Percentiles rank a stretch among this genome's conserved stretches.
Evolutionary conservation across 2,797 vertebrate genomes (phyloP).

Genomic region (Esox lucius): DNA sequence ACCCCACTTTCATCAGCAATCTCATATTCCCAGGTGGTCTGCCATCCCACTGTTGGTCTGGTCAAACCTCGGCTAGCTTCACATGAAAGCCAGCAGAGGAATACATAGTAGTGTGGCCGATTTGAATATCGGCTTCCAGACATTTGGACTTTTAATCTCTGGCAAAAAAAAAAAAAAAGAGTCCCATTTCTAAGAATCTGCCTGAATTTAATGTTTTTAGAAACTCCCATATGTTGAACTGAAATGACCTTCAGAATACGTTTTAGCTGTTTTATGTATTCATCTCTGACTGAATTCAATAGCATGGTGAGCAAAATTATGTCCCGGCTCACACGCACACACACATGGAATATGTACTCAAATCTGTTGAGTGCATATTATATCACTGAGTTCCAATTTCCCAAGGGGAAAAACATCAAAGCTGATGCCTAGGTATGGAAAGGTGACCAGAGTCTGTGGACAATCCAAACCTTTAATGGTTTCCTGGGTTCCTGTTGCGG

Average conservation of each 20-base stretch:
- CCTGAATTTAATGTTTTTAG: not conserved
- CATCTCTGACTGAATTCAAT: no score
- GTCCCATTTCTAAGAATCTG: not conserved
- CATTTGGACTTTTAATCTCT: not conserved
- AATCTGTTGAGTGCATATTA: not conserved
- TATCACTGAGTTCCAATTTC: not conserved
- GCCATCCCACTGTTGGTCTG: not conserved
- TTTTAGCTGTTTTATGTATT: no score
- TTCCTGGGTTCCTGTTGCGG: not conserved
- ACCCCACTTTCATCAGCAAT: not conserved
- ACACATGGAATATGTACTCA: not conserved
- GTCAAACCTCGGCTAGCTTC: not conserved
- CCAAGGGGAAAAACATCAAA: not conserved
- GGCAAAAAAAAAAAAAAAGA: not conserved
- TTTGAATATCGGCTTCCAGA: not conserved
- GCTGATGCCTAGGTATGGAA: constrained; percentile 2
- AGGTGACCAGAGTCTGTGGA: not conserved
- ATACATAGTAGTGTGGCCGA: not conserved
- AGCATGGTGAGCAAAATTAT: no score
- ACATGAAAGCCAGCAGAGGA: not conserved
- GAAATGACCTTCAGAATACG: no score
- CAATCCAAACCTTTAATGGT: not conserved
- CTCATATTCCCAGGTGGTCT: constrained; percentile 4
- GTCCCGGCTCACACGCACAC: no score
- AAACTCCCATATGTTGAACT: not conserved